Evolutionary conservation across 2,888 invertebrate species (phyloP).

Genomic region (Siphlonurus alternatus): DNA sequence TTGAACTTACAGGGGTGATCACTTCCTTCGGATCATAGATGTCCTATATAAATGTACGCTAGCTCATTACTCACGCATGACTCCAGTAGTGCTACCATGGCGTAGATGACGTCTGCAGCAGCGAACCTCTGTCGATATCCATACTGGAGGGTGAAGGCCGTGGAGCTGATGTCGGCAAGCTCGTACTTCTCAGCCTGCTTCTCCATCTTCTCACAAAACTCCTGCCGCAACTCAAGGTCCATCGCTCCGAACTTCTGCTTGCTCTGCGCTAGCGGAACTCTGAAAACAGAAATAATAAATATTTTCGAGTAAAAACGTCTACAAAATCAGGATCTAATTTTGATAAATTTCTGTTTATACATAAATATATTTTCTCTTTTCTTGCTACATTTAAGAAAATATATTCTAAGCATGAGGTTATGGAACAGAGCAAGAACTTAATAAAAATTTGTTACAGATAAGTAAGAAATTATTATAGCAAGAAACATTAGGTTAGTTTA

Average conservation of each 20-base stretch:
- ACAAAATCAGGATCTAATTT: no score
- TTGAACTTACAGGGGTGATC: no score
- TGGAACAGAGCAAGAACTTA: no score
- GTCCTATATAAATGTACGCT: no score
- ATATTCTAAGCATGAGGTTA: no score
- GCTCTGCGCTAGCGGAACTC: slow-evolving; percentile 71
- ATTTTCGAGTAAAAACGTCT: not conserved
- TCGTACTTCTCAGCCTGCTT: slow-evolving; percentile 46
- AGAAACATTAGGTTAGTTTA: no score
- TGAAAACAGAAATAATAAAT: slow-evolving; percentile 21
- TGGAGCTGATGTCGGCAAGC: slow-evolving; percentile 50
- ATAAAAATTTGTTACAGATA: no score
- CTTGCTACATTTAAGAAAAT: no score
- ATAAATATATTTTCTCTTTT: no score
- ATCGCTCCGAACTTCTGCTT: slow-evolving; percentile 71
- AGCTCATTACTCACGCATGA: slow-evolving; percentile 42
- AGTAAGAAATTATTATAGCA: no score
- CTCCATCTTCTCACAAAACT: slow-evolving; percentile 53
- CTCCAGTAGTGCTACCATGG: slow-evolving; percentile 62
- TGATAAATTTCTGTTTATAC: no score
- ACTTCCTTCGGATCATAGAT: no score
- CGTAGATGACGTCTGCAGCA: slow-evolving; percentile 69
- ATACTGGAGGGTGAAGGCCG: slow-evolving; percentile 63
- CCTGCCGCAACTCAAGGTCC: slow-evolving; percentile 67
- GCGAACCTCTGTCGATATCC: slow-evolving; percentile 66